phyloP scores from a whole-genome alignment of 2,888 invertebrate species.

The Hirtodrosophila cameraria region DNA sequence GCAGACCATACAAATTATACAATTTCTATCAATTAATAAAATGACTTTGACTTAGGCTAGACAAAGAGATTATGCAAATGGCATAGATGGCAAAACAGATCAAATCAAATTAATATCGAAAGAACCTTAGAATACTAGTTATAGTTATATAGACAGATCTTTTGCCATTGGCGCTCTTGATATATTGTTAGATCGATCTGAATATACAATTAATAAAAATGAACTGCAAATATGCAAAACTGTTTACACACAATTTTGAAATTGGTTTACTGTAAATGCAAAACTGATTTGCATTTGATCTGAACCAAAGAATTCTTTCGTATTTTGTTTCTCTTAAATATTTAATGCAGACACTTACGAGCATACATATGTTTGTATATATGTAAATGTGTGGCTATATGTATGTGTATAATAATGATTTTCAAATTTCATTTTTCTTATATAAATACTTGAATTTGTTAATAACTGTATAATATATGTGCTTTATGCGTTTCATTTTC shows the following conservation, averaged over 20 bases:
- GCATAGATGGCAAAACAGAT: constrained; percentile 66
- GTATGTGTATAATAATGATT: constrained; percentile 27
- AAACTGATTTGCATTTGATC: constrained; percentile 26
- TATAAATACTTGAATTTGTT: constrained; percentile 74
- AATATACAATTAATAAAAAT: constrained; percentile 68
- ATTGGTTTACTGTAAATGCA: constrained; percentile 36
- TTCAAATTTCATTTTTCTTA: constrained; percentile 40
- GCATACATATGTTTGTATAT: constrained; percentile 2
- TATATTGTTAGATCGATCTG: constrained; percentile 66
- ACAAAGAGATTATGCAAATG: constrained; percentile 60
- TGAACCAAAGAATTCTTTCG: constrained; percentile 15
- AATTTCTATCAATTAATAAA: constrained; percentile 59
- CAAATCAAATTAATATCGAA: constrained; percentile 38
- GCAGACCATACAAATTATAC: constrained; percentile 44
- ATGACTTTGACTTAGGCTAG: constrained; percentile 75
- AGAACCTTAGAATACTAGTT: constrained; percentile 30
- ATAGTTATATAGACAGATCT: constrained; percentile 9
- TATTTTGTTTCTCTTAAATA: constrained; percentile 25
- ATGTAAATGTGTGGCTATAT: constrained; percentile 17
- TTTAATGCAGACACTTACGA: constrained; percentile 34
- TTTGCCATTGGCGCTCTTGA: constrained; percentile 30
- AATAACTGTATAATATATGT: constrained; percentile 53
- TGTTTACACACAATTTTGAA: constrained; percentile 37
- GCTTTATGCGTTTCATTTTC: constrained; percentile 41
- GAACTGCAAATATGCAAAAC: constrained; percentile 47